phyloP scores from a whole-genome alignment of 1,140 invertebrate species.

The Drosophila grimshawi region DNA sequence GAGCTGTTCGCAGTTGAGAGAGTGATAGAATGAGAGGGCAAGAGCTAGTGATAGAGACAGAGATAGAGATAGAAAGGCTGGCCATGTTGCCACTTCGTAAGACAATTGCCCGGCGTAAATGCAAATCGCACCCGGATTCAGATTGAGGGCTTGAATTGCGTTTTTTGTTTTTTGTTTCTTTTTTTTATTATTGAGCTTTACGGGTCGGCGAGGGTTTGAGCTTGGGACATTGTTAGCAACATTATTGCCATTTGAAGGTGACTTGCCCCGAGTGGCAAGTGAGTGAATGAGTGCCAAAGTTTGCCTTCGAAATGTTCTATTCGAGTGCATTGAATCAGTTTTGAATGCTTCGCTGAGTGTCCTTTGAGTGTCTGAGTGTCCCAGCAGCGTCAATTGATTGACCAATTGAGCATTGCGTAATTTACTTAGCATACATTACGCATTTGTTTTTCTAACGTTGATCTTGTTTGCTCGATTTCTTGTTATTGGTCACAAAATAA shows the following conservation, averaged over 20 bases:
- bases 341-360: slow-evolving; percentile 1
- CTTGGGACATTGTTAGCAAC: slow-evolving; percentile 4
- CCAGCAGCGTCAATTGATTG: slow-evolving; percentile 26
- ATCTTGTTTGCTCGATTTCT: slow-evolving; percentile 3
- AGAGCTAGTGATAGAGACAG: neutral
- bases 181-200: slow-evolving; percentile 47
- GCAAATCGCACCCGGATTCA: slow-evolving; percentile 54
- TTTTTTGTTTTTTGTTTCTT: slow-evolving; percentile 24
- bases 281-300: neutral
- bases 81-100: slow-evolving; percentile 75
- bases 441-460: neutral
- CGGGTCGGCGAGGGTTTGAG: neutral
- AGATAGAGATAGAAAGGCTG: neutral
- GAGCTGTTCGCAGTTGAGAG: neutral
- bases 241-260: slow-evolving; percentile 23
- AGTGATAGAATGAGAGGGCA: neutral
- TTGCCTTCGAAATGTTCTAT: slow-evolving; percentile 5
- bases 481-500: neutral
- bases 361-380: neutral
- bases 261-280: neutral
- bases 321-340: slow-evolving; percentile 25
- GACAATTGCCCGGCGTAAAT: slow-evolving; percentile 65
- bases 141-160: slow-evolving; percentile 26
- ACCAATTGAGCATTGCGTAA: slow-evolving; percentile 36
- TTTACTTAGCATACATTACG: slow-evolving; percentile 27